Evolutionary conservation across 1,140 invertebrate genomes (phyloP).

Genomic region (Camponotus vicinus): DNA sequence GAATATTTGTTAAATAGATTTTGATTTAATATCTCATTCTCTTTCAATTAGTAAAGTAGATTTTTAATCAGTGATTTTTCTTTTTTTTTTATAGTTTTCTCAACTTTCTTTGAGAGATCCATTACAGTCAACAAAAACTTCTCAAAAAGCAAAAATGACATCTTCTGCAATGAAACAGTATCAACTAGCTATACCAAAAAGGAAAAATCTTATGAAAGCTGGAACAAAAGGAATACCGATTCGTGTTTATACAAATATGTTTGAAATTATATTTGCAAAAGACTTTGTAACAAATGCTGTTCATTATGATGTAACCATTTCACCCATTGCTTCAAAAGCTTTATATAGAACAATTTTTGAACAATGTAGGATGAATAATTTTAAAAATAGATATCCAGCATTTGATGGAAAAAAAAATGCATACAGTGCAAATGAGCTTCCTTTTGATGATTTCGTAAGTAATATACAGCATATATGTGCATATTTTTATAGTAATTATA

Average conservation of each 20-base stretch:
- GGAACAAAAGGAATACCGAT: constrained; percentile 85
- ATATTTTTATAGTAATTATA: not conserved
- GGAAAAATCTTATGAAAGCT: constrained; percentile 66
- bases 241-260: constrained; percentile 87
- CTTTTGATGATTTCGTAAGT: constrained; percentile 72
- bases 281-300: constrained; percentile 82
- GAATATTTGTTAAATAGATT: not conserved
- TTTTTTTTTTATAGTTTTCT: not conserved
- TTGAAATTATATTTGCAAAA: constrained; percentile 84
- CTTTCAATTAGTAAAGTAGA: not conserved
- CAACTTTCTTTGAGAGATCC: not conserved
- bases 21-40: no score
- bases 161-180: not conserved
- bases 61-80: not conserved
- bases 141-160: constrained; percentile 5
- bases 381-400: constrained; percentile 85
- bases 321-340: constrained; percentile 86
- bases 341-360: constrained; percentile 82
- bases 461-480: constrained; percentile 20
- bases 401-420: constrained; percentile 92
- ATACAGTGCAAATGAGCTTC: constrained; percentile 84
- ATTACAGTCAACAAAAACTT: not conserved
- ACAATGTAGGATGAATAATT: constrained; percentile 74
- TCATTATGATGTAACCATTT: constrained; percentile 87
- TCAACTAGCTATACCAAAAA: constrained; percentile 64